Evolutionary conservation across 2,888 invertebrate species (phyloP), one percentile per base, ranked within the genome.

Genomic region (Phymatocera aterrima): DNA sequence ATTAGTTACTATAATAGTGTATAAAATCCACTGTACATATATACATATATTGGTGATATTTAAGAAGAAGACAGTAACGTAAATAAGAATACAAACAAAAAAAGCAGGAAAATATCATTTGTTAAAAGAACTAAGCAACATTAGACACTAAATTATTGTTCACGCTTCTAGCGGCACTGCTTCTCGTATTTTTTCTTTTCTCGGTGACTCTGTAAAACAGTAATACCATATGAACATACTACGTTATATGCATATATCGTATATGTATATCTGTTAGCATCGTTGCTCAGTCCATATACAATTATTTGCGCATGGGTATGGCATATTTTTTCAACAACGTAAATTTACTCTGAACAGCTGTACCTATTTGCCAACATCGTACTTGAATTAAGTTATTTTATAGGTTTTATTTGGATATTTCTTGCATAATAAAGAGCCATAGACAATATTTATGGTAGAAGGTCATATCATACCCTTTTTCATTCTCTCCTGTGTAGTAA

Each of bases 151-250:
- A 51, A 51, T 72, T 72, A 72, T 72, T 64, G 88, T 24, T 83
- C 88, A 92, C 81, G 92, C 92, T 88, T 92, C 92, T 80, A 92
- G 81, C 48, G 92, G 92, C 83, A 92, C 86, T 84, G 90, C 91
- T 21, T 85, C 88, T 77, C 88, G 86, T 81, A 83, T 86, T 78
- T 90, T 86, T 84, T 91, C 92, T 70, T 87, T 88, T 83, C 92
- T 84, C 84, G 88, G 91, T 3, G 84, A 87, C 77, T 88, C 85
- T 83, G 83, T 31, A 46, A n/a, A 70, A 78, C 31, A 78, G 61
- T 74, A 79, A 74, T 21, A 34, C 46, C 77, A 48, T 48, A 10
- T 10, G n/a, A n/a, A n/a, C n/a, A n/a, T n/a, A n/a, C n/a, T n/a
- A n/a, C n/a, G n/a, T n/a, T n/a, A n/a, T n/a, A n/a, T n/a, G n/a